Percentiles rank a stretch among this genome's conserved stretches.
Conservation (phyloP, 2,797 vertebrate species). For the Scomberomorus guttatus region DNA sequence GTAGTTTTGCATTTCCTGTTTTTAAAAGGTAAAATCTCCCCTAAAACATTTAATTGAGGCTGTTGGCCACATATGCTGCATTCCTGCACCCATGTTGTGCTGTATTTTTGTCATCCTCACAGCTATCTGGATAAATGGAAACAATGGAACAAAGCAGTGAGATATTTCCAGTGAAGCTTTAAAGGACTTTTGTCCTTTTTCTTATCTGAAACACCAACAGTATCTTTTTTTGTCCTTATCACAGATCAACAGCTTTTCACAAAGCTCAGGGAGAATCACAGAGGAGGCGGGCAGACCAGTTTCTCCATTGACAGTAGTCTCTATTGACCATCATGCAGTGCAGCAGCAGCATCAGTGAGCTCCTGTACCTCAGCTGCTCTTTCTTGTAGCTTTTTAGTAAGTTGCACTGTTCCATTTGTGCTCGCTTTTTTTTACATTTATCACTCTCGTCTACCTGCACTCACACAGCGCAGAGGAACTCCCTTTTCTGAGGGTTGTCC, state of each 20-base stretch:
- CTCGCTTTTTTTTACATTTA: not conserved
- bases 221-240: constrained; percentile 20
- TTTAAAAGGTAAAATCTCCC: not conserved
- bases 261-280: constrained; percentile 4
- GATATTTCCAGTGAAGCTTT: constrained; percentile 15
- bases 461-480: not conserved
- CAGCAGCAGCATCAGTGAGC: not conserved
- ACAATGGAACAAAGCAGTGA: no score
- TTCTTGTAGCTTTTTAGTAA: not conserved
- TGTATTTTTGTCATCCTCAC: constrained; percentile 14
- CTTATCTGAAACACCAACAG: constrained; percentile 25
- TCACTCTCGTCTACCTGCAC: not conserved
- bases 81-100: not conserved
- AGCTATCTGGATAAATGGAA: not conserved
- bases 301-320: not conserved
- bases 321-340: constrained; percentile 39
- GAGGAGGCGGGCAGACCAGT: not conserved
- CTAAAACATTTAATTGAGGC: not conserved
- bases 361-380: not conserved
- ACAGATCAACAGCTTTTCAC: constrained; percentile 18
- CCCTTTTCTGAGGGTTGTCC: not conserved
- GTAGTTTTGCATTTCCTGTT: not conserved
- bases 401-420: not conserved
- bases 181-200: constrained; percentile 12
- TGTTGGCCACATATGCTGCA: not conserved